Conservation (phyloP, 2,888 invertebrate genomes). For the Drosophila lutescens region DNA sequence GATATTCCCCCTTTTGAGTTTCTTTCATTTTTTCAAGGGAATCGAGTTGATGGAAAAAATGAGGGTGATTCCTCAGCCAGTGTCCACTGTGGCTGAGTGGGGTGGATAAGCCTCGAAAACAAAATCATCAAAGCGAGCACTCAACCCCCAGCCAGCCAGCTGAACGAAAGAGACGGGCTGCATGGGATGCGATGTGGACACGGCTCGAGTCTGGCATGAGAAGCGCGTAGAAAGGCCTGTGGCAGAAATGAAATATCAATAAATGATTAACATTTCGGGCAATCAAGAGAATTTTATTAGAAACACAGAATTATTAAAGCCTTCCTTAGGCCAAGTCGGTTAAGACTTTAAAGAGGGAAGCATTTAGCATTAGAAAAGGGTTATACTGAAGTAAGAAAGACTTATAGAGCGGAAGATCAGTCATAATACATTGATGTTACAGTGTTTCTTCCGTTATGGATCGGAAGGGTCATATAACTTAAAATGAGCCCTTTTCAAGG, state of each 20-base stretch:
- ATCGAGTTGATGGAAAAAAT: too few relatives aligned
- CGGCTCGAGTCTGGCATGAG: constrained; percentile 52
- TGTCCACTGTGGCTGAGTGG: constrained; percentile 31
- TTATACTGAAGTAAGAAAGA: neutral
- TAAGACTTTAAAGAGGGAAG: constrained; percentile 27
- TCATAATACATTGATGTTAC: neutral
- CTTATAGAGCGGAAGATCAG: neutral
- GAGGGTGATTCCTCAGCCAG: constrained; percentile 1
- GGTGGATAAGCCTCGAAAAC: constrained; percentile 72
- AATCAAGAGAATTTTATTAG: constrained; percentile 47
- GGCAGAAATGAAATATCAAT: constrained; percentile 67
- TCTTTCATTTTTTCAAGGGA: neutral
- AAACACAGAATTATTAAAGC: constrained; percentile 46
- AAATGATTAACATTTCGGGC: constrained; percentile 57
- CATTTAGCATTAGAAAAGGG: neutral
- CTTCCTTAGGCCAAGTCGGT: constrained; percentile 18
- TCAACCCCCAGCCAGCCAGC: constrained; percentile 34
- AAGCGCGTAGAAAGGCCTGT: constrained; percentile 70
- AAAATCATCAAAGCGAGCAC: constrained; percentile 72
- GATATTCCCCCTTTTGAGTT: neutral
- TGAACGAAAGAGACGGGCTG: constrained; percentile 21
- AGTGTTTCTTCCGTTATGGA: neutral
- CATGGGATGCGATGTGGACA: constrained; percentile 42
- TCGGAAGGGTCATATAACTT: neutral
- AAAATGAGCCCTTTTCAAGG: too few relatives aligned